A percentile compares a stretch with the other conserved stretches of the same genome.
phyloP scores from a whole-genome alignment of 2,888 invertebrate genomes.

The Syrphus vitripennis region DNA sequence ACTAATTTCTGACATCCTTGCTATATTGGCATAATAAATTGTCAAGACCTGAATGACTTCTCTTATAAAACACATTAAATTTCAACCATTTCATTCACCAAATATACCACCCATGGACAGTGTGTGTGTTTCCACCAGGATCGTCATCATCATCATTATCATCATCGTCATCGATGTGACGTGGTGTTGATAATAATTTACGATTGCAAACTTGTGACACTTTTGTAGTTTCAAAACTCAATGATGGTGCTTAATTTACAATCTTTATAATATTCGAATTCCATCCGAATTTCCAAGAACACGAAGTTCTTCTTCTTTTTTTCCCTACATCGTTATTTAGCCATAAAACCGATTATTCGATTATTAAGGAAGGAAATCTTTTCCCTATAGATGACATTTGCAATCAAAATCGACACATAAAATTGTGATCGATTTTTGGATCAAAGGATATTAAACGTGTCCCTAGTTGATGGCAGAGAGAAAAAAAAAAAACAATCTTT shows the following conservation, averaged over 20 bases:
- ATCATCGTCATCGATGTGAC: background rate
- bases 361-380: slow-evolving; percentile 61
- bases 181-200: slow-evolving; percentile 60
- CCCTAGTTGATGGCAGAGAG: background rate
- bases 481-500: background rate
- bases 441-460: slow-evolving; percentile 20
- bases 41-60: slow-evolving; percentile 17
- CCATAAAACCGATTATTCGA: slow-evolving; percentile 68
- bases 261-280: background rate
- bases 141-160: background rate
- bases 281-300: background rate
- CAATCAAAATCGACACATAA: slow-evolving; percentile 69
- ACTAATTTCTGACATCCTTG: slow-evolving; percentile 44
- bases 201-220: slow-evolving; percentile 52
- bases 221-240: background rate
- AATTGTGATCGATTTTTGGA: slow-evolving; percentile 56
- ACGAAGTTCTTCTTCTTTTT: background rate
- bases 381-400: slow-evolving; percentile 41
- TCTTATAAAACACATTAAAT: slow-evolving; percentile 14
- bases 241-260: slow-evolving; percentile 26
- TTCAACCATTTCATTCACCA: background rate
- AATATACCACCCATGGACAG: background rate
- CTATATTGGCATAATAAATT: slow-evolving; percentile 32
- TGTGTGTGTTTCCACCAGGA: background rate
- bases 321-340: slow-evolving; percentile 41